These are phyloP conservation scores for Colostygia pectinataria DNA, from an alignment of 2,888 invertebrate genomes.

Conservation along the genomic window DNA sequence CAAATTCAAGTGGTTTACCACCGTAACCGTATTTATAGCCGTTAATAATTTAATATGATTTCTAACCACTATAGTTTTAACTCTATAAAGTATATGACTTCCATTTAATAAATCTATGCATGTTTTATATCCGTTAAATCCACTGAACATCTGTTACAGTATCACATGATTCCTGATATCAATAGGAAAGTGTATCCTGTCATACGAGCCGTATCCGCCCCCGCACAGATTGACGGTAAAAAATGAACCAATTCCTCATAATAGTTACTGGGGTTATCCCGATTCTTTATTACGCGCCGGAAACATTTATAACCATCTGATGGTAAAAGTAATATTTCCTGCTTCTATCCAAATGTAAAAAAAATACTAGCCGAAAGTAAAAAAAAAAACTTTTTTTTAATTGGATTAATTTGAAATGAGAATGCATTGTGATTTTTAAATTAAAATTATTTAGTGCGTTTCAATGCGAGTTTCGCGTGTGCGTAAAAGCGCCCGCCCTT, in stretches of 20 bases:
- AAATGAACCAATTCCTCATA: constrained; percentile 79
- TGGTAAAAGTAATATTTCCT: constrained; percentile 49
- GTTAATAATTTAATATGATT: too few species aligned
- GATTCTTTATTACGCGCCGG: constrained; percentile 76
- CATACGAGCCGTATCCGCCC: constrained; percentile 80
- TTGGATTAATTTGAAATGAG: constrained; percentile 13
- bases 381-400: constrained; percentile 3
- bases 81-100: too few species aligned
- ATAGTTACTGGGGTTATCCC: constrained; percentile 67
- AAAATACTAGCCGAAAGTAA: constrained; percentile 14
- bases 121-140: constrained; percentile 18
- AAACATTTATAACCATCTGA: constrained; percentile 72
- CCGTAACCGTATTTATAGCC: too few species aligned
- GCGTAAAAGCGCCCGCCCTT: constrained; percentile 66
- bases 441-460: constrained; percentile 46
- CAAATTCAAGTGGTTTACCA: too few species aligned
- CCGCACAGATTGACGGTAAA: constrained; percentile 72
- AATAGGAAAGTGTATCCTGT: constrained; percentile 76
- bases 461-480: constrained; percentile 67
- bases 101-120: constrained; percentile 3
- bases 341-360: constrained; percentile 32
- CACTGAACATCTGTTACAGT: constrained; percentile 62
- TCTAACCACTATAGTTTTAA: too few species aligned
- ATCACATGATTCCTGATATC: constrained; percentile 71
- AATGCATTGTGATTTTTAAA: constrained; percentile 28